Base-by-base conservation (phyloP, 2,113 vertebrate genomes). In the Callorhinus ursinus region DNA sequence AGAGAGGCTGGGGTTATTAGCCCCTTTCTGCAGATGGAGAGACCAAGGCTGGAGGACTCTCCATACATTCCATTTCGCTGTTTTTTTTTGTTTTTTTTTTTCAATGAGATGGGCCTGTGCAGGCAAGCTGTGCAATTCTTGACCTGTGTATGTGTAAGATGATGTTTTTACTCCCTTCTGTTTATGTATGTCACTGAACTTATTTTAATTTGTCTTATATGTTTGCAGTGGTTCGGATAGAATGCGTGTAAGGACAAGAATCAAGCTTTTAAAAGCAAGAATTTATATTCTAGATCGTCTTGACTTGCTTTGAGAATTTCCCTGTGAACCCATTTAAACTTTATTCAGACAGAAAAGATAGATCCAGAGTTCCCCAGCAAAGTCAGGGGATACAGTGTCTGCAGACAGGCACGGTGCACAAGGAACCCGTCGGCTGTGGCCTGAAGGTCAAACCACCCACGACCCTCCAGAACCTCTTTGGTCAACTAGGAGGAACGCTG, bases 101-200 rank as follows among this genome's bases (percentile, higher is more conserved):
- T 9, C 46, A 49, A 49, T 0, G 14, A 61, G 59, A 24, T 2
- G 18, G 51, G 24, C 6, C 4, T 15, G 4, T 2, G 24, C 69
- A 71, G n/a, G 76, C 5, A 7, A 33, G 67, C 5, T 0, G 0
- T 33, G 4, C 0, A 18, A 4, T 7, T 65, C 24, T 79, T 61
- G 39, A 59, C 26, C 39, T 11, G 1, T 0, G 12, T 1, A 3
- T 55, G 14, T 2, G 2, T 31, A 63, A 72, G 10, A 28, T n/a
- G 18, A 33, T 28, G 71, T 76, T 39, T 16, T 13, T 80, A 61
- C 16, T 84, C 31, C n/a, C 18, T 49, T 51, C 42, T 28, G 61
- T 82, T 36, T 42, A 15, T 21, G 0, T 22, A 19, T 11, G 28
- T 39, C 26, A 24, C 28, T 69, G 39, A 55, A 63, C 26, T 9